A percentile compares a stretch with the other conserved stretches of the same genome.
Conservation (phyloP, 2,113 vertebrate genomes). For the Cygnus buccinator region DNA sequence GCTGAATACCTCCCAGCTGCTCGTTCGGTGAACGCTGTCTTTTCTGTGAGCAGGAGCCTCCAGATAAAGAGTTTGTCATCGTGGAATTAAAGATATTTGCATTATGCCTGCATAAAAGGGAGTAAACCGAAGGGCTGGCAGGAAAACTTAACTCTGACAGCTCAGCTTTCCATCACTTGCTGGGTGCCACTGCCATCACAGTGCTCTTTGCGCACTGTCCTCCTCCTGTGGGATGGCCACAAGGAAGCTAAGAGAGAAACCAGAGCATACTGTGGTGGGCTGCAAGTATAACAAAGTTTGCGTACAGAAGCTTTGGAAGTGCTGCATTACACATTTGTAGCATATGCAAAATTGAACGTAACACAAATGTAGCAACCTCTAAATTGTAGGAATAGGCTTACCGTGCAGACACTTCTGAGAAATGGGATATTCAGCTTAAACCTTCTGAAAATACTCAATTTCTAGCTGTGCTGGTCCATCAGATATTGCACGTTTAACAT, state of each 20-base stretch:
- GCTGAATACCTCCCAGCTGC: rapidly evolving
- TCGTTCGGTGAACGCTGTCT: rapidly evolving
- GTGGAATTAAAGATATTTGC: neutral
- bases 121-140: rapidly evolving
- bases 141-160: neutral
- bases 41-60: neutral
- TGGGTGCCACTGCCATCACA: rapidly evolving
- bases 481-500: neutral
- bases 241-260: neutral
- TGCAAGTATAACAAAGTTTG: neutral
- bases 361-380: neutral
- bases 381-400: neutral
- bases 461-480: neutral
- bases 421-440: neutral
- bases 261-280: neutral
- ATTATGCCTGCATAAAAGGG: neutral
- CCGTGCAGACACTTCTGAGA: neutral
- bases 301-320: neutral
- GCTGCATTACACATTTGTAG: neutral
- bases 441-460: neutral
- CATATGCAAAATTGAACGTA: neutral
- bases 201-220: rapidly evolving
- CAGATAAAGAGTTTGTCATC: neutral
- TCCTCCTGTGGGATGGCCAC: neutral
- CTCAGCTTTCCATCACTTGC: neutral